Base-by-base conservation (phyloP, 2,797 vertebrate species). In the Clarias laeviceps region DNA sequence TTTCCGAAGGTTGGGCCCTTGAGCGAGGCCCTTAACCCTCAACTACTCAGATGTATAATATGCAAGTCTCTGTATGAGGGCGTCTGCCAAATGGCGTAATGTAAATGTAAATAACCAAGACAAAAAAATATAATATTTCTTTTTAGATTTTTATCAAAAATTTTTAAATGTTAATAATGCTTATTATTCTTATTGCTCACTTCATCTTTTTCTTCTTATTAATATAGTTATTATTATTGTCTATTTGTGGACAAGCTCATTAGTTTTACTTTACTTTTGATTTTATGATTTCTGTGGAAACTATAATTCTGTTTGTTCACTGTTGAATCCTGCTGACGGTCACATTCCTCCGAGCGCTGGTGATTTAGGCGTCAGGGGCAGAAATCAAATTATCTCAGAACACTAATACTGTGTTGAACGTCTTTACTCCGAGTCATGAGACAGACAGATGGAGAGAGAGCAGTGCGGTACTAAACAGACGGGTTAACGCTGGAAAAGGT, bases 321-420 rank as follows among this genome's bases (percentile, higher is more conserved):
- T 40, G 37, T 40, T 40, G 37, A 40, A 6, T 40, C 34, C 29
- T 64, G 59, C 14, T n/a, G 4, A n/a, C 15, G 0, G 14, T 64
- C 27, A 0, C 20, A 77, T 76, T 76, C 22, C n/a, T 15, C n/a
- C 0, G 9, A 65, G 17, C 76, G 27, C 34, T 18, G 0, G 2
- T 56, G 5, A 17, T 24, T 78, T 50, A 65, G 80, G 68, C 15
- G 45, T 22, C n/a, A 77, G 83, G 29, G 62, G 37, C 59, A 40
- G 9, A 81, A 88, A 88, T 82, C 0, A 64, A 62, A 80, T 80
- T 59, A 80, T 79, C 22, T 37, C 3, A 20, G 59, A 87, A 87
- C 87, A 88, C 81, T 27, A 29, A 1, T 32, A 2, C n/a, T 72
- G 34, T 88, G 85, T 89, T 81, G 18, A 22, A 50, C 17, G 0